Evolutionary conservation across 1,140 invertebrate species (phyloP), one percentile per base, ranked within the genome.

Genomic region (Wiebesia pumilae): DNA sequence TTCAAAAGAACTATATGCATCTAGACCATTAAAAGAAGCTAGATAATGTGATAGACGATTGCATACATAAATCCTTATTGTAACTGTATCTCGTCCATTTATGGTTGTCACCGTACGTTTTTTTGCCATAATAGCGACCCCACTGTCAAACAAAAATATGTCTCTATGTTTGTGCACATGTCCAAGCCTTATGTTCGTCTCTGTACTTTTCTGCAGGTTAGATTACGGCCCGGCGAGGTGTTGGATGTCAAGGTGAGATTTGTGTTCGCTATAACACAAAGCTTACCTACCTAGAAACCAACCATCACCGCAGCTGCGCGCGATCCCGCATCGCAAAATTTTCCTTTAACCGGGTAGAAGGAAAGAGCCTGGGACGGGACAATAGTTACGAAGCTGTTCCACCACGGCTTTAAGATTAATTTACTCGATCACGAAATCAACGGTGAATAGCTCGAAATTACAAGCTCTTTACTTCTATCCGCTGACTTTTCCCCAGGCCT

Each of bases 201-300:
- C 86, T 92, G 89, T 91, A 85, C 94, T 94, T 94, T 93, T 94
- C 92, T 93, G 90, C 94, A 95, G 95, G 94, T 93, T 95, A 95
- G 94, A 94, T 96, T 97, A 94, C 96, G 96, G 92, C 96, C 96
- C 92, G 96, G 96, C 94, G 96, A 97, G 94, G 95, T 97, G 93
- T 95, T 96, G 92, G 96, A 97, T 94, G 94, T 94, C 93, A 96
- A 97, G 96, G 96, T 97, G 96, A 96, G 95, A 94, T 95, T 95
- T 95, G 95, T 95, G 95, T 95, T 94, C 91, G 92, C 93, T 91
- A 93, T 93, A 93, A 95, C 95, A 95, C 95, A 95, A 95, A 95
- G 94, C 95, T 94, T 95, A 94, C 94, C 62, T 69, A 84, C 65
- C 65, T 30, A 54, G 27, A 86, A 77, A 47, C 79, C 67, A 81